Evolutionary conservation across 2,888 invertebrate genomes (phyloP).

Genomic region (Onthophagus sagittarius): DNA sequence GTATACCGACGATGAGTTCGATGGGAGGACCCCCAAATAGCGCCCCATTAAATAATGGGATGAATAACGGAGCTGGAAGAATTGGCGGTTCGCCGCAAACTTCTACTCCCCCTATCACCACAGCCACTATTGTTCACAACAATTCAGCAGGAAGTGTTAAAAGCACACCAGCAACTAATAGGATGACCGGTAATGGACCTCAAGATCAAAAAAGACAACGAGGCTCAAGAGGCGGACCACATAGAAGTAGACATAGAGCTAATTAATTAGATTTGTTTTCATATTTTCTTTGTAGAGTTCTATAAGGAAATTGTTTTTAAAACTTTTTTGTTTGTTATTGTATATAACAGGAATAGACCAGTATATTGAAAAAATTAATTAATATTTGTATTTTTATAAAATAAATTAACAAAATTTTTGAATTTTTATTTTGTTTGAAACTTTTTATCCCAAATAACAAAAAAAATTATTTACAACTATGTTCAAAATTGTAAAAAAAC

Average conservation of each 20-base stretch:
- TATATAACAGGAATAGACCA: constrained; percentile 14
- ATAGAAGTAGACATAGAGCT: constrained; percentile 42
- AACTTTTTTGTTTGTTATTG: constrained; percentile 15
- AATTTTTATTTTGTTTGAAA: neutral
- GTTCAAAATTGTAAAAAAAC: no score
- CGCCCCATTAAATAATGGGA: constrained; percentile 48
- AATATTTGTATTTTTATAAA: constrained; percentile 26
- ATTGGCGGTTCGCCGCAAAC: constrained; percentile 36
- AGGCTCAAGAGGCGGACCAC: constrained; percentile 44
- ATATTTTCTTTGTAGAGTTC: constrained; percentile 8
- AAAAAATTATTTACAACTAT: neutral
- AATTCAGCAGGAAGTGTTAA: constrained; percentile 41
- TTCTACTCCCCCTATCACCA: constrained; percentile 32
- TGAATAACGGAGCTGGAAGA: constrained; percentile 48
- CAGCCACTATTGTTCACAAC: constrained; percentile 38
- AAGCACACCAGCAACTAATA: constrained; percentile 33
- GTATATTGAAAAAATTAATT: constrained; percentile 17
- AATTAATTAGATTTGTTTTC: constrained; percentile 24
- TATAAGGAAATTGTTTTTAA: constrained; percentile 13
- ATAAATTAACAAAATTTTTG: constrained; percentile 4
- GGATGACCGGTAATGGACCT: constrained; percentile 35
- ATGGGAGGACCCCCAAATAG: constrained; percentile 41
- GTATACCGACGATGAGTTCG: constrained; percentile 43
- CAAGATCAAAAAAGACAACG: constrained; percentile 43
- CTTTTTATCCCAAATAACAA: neutral